Percentiles rank a stretch among this genome's conserved stretches.
Evolutionary conservation across 2,113 vertebrate species (phyloP).

Genomic region (Chaetodon auriga): DNA sequence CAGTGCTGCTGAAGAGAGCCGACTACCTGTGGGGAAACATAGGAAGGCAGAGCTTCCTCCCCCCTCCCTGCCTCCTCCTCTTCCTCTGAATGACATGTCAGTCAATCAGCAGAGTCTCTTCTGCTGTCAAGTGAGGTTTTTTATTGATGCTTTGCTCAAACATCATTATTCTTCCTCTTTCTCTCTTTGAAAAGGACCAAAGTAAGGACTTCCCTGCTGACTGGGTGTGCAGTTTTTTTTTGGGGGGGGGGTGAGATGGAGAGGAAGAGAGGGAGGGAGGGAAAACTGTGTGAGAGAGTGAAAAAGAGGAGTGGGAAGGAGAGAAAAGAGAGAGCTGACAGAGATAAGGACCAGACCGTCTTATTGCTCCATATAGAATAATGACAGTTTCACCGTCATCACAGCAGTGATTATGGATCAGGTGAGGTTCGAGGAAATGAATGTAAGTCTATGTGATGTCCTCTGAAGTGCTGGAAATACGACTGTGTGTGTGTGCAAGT

Average conservation of each 20-base stretch:
- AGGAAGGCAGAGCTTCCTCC: conserved; percentile 15
- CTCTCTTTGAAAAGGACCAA: conserved; percentile 40
- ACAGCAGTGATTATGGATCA: too few species aligned
- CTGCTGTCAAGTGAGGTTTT: conserved; percentile 43
- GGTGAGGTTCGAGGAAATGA: too few species aligned
- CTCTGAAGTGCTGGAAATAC: too few species aligned
- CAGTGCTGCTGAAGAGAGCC: conserved; percentile 18
- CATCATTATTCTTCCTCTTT: not conserved
- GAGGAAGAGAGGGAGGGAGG: not conserved
- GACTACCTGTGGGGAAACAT: conserved; percentile 38
- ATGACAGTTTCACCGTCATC: too few species aligned
- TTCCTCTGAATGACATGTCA: conserved; percentile 36
- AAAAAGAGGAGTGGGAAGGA: too few species aligned
- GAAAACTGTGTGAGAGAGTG: too few species aligned
- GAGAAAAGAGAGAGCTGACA: not conserved
- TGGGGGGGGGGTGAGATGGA: conserved; percentile 1
- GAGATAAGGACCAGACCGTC: too few species aligned
- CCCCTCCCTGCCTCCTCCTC: not conserved
- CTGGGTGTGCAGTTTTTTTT: conserved; percentile 61
- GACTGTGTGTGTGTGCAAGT: not conserved
- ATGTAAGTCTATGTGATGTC: too few species aligned
- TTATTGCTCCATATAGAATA: too few species aligned
- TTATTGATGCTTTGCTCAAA: conserved; percentile 58
- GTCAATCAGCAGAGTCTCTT: conserved; percentile 42
- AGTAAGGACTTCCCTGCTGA: conserved; percentile 72